Evolutionary conservation across 2,113 vertebrate genomes (phyloP), one percentile per base, ranked within the genome.

Genomic region (human): DNA sequence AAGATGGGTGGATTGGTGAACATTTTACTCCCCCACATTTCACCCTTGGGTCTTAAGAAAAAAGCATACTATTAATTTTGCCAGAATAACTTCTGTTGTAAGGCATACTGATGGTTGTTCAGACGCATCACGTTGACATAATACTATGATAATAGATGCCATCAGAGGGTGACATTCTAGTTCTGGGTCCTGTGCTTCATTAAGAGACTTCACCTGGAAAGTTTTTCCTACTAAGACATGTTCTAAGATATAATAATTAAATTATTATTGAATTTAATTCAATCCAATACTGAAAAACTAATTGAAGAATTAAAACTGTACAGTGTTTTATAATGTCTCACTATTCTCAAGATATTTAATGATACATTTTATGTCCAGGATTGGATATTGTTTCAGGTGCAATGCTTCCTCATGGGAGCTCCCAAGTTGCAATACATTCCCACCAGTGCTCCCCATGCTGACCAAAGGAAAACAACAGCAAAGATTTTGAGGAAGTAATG

Each of bases 131-230:
- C 5, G 66, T 20, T 52, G 57, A 82, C n/a, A 82, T 52, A 73
- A 79, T 82, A 78, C 90, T 94, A 80, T 78, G 76, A 70, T 90
- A 92, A 93, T 83, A 84, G 68, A 64, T 72, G 87, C 76, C 70
- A 64, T 92, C 83, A 94, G 30, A 78, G 52, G 27, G 35, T 95
- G 55, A 95, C 55, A 90, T 93, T 92, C 52, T 70, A 76, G 48
- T 68, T 13, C 20, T 32, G 6, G 13, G 30, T 78, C 35, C 27
- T 76, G 38, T 92, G 75, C 61, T 8, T 96, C 57, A 95, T 95
- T 85, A 95, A 78, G n/a, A 92, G 40, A 83, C 55, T 90, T 96
- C 55, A 94, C 40, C 75, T n/a, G 30, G 18, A 45, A 95, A 80
- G 22, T 86, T 23, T 57, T 84, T 95, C 2, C 55, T 93, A 73